Base-by-base conservation (phyloP, 2,888 invertebrate species). In the Torymus tubicola region DNA sequence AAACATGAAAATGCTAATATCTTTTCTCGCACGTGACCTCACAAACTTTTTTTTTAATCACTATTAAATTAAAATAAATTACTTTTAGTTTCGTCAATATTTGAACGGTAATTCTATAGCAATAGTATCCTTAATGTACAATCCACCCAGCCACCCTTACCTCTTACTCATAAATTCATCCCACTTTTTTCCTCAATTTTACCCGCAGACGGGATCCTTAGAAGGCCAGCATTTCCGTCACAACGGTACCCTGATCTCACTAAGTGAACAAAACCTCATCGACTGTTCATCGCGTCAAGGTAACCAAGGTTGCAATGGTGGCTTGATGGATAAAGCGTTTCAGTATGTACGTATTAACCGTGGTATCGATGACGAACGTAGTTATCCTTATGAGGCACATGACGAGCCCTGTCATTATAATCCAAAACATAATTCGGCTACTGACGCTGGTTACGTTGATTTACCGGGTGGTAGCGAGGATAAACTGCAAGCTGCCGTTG, bases 181-280 rank as follows among this genome's bases (percentile, higher is more conserved):
- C 24, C 18, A 2, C 11, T 18, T 13, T 58, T 60, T 63, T n/a
- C 55, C 21, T 63, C 0, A 31, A 31, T 31, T 31, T 5, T 31
- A 3, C 3, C 31, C 31, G 3, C 89, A 97, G 95, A 98, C 98
- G 69, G 98, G 97, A 16, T 92, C 97, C 0, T 91, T 98, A 14
- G 98, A 98, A 92, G 97, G 95, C 0, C 97, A 97, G 91, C 95
- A 97, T 91, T 97, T 94, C 93, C 94, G 97, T 84, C 94, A 95
- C 91, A 92, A 93, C 16, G 95, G 95, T 13, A 92, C 92, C 84
- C 92, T 98, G 76, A 93, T 96, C 50, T 96, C 97, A 0, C 93
- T 98, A 18, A 97, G 97, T 84, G 98, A 98, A 92, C 98, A 98
- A 92, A 98, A 98, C 92, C 92, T 98, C 83, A 93, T 98, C 75